Evolutionary conservation across 2,888 invertebrate species (phyloP), one percentile per base, ranked within the genome.

Genomic region (Blastobasis lacticolella): DNA sequence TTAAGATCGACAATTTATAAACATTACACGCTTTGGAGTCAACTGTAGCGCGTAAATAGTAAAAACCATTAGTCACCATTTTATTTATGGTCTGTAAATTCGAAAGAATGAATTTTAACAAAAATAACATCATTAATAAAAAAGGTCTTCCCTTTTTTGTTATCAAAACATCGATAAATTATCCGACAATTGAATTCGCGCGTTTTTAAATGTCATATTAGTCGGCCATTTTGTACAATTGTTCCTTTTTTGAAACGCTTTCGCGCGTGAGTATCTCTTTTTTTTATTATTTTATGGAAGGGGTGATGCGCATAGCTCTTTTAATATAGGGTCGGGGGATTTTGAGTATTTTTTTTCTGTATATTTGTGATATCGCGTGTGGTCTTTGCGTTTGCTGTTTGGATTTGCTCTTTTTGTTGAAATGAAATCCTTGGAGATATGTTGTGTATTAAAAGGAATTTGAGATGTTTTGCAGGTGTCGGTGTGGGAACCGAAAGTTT

Each of bases 151-250:
- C 68, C 63, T 58, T 71, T 69, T 70, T 68, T 73, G 72, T 71
- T 70, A 75, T 75, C 74, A 78, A 72, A 81, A 84, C 81, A 81
- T 81, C 83, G 63, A 87, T 86, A 86, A 84, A 87, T 86, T 83
- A 85, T 69, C 62, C 65, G 72, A 81, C 83, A 84, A 85, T 83
- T 78, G 78, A 78, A 79, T 78, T 79, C 72, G 78, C 83, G 84
- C 84, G 77, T 80, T 81, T 82, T 82, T 78, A 72, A 80, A 81
- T 81, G 83, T 85, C 86, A 85, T 83, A 86, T 87, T 84, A 85
- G 82, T 67, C 78, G 69, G 79, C 80, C 83, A 80, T 85, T 73
- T 71, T 75, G 66, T 71, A 66, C 71, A 67, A 78, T 76, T 75
- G 71, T 75, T 67, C 65, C 67, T 63, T 73, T 71, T 78, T 81